Evolutionary conservation across 2,797 vertebrate species (phyloP).

Genomic region (Acrossocheilus wenchowensis): DNA sequence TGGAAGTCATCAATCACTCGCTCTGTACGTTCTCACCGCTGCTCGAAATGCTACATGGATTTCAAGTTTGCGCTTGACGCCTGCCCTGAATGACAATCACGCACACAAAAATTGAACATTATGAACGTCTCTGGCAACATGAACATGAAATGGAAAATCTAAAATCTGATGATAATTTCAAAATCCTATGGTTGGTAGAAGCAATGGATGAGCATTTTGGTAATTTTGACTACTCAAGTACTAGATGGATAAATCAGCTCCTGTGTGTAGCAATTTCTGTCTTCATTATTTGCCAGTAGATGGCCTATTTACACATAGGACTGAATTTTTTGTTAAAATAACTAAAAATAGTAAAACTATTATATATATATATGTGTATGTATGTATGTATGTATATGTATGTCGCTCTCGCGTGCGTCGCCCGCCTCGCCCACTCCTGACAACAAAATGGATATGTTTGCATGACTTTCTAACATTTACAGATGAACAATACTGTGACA

Average conservation of each 20-base stretch:
- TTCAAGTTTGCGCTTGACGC: background rate
- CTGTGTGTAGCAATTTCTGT: background rate
- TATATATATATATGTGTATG: no score
- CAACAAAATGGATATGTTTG: no score
- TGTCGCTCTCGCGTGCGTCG: no score
- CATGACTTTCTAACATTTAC: no score
- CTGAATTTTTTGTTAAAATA: background rate
- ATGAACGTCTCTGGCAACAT: background rate
- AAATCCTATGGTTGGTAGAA: background rate
- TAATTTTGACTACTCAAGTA: background rate
- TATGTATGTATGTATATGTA: no score
- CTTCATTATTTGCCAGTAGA: background rate
- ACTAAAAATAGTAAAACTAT: background rate
- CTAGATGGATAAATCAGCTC: background rate
- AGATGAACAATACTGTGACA: no score
- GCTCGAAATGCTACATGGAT: conserved; percentile 50
- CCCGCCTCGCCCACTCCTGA: no score
- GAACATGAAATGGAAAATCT: background rate
- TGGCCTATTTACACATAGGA: background rate
- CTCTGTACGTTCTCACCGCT: conserved; percentile 26
- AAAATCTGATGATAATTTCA: background rate
- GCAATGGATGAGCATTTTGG: background rate
- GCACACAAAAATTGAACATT: background rate
- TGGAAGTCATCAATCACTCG: conserved; percentile 55
- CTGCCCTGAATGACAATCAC: conserved; percentile 50